Percentiles rank a stretch among this genome's conserved stretches.
Conservation (phyloP, 1,140 invertebrate species). For the Laupala kohalensis region DNA sequence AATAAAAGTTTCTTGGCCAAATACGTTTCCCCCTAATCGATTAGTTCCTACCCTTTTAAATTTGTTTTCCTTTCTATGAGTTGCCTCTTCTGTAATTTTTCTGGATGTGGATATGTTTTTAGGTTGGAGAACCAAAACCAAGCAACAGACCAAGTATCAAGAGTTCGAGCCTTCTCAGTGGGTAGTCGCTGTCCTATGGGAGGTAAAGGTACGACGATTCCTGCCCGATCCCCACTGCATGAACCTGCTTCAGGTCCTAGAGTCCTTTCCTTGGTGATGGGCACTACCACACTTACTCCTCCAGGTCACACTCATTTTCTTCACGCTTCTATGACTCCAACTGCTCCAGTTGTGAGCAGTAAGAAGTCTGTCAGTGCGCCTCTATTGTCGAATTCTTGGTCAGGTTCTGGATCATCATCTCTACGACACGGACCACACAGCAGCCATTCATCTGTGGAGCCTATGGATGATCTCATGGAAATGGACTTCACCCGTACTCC, state of each 20-base stretch:
- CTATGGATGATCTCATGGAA: slow-evolving; percentile 66
- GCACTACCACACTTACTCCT: slow-evolving; percentile 32
- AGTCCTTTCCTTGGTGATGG: slow-evolving; percentile 54
- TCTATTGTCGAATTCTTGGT: slow-evolving; percentile 26
- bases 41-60: too few relatives aligned
- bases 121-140: slow-evolving; percentile 31
- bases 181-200: slow-evolving; percentile 44
- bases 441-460: slow-evolving; percentile 46
- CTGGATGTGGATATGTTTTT: slow-evolving; percentile 17
- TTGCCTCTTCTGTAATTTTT: too few relatives aligned
- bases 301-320: slow-evolving; percentile 1
- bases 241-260: slow-evolving; percentile 21
- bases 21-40: too few relatives aligned
- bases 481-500: slow-evolving; percentile 50
- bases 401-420: slow-evolving; percentile 28
- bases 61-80: too few relatives aligned
- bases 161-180: slow-evolving; percentile 54
- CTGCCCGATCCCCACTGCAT: not conserved
- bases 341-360: not conserved
- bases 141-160: slow-evolving; percentile 18
- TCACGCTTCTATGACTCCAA: not conserved
- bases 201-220: not conserved
- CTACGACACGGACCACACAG: slow-evolving; percentile 33
- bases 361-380: slow-evolving; percentile 45
- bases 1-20: not conserved